Conservation (phyloP, 2,113 vertebrate species). For the Polypterus senegalus region DNA sequence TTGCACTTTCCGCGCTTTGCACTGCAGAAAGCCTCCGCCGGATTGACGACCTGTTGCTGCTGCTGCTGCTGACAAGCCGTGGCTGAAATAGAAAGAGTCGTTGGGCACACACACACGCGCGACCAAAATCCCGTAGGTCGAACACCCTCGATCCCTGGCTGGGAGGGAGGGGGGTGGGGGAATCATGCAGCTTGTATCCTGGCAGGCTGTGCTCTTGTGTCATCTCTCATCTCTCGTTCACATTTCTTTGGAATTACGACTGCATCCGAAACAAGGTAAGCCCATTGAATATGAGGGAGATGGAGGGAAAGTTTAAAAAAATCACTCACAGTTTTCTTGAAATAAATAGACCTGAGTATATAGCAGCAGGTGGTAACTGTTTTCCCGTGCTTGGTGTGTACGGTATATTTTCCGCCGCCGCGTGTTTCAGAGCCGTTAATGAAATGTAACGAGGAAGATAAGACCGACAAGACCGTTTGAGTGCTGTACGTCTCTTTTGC, state of each 20-base stretch:
- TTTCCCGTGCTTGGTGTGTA: too few relatives aligned
- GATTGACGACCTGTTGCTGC: slow-evolving; percentile 39
- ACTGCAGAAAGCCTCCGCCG: slow-evolving; percentile 43
- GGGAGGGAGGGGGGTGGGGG: slow-evolving; percentile 2
- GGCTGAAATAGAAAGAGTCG: slow-evolving; percentile 15
- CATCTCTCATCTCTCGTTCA: slow-evolving; percentile 57
- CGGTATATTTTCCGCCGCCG: too few relatives aligned
- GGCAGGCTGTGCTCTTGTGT: slow-evolving; percentile 67
- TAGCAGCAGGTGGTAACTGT: too few relatives aligned
- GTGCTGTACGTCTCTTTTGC: too few relatives aligned
- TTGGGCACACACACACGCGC: slow-evolving; percentile 19
- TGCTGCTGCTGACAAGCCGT: slow-evolving; percentile 45
- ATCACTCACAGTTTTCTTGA: too few relatives aligned
- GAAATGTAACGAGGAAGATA: too few relatives aligned
- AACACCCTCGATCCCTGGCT: too few relatives aligned
- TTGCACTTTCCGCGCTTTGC: slow-evolving; percentile 41
- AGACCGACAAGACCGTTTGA: too few relatives aligned
- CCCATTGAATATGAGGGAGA: slow-evolving; percentile 9
- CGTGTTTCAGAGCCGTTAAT: too few relatives aligned
- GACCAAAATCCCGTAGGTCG: too few relatives aligned
- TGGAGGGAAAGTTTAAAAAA: too few relatives aligned
- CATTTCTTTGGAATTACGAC: slow-evolving; percentile 46
- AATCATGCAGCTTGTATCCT: slow-evolving; percentile 65
- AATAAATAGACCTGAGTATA: too few relatives aligned
- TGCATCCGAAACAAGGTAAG: slow-evolving; percentile 80